A percentile compares a stretch with the other conserved stretches of the same genome.
phyloP scores from a whole-genome alignment of 2,113 vertebrate species.

The Peromyscus californicus region DNA sequence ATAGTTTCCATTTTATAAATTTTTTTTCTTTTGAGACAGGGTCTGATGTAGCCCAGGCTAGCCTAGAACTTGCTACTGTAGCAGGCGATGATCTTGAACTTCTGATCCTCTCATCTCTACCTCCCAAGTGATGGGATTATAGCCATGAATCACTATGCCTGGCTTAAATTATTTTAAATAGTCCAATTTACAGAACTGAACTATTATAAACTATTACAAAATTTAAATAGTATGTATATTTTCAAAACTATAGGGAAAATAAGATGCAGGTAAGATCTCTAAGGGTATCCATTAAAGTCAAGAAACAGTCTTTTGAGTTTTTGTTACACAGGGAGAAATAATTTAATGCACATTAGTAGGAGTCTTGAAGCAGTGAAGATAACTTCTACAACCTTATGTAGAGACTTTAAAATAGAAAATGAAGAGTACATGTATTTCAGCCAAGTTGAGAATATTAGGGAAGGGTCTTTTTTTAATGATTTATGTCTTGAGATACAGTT shows the following conservation, averaged over 20 bases:
- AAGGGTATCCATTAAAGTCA: neutral
- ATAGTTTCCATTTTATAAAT: slow-evolving; percentile 5
- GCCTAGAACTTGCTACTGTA: neutral
- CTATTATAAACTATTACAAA: slow-evolving; percentile 24
- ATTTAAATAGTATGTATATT: slow-evolving; percentile 14
- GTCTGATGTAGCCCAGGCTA: neutral
- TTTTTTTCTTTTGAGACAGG: slow-evolving; percentile 4
- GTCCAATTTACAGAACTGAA: slow-evolving; percentile 20
- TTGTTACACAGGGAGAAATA: slow-evolving; percentile 23
- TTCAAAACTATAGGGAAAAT: slow-evolving; percentile 36
- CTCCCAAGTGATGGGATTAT: too few species aligned
- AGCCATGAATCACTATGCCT: too few species aligned
- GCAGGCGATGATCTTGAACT: neutral
- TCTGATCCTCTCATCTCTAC: neutral
- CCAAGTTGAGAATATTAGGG: slow-evolving; percentile 15
- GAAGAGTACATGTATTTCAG: slow-evolving; percentile 20
- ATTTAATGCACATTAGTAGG: slow-evolving; percentile 7
- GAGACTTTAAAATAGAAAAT: slow-evolving; percentile 25
- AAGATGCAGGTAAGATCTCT: slow-evolving; percentile 23
- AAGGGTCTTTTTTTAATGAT: neutral
- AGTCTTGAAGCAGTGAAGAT: neutral
- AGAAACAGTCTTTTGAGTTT: slow-evolving; percentile 26
- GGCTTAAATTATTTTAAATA: slow-evolving; percentile 17
- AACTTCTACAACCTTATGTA: neutral
- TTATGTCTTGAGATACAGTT: slow-evolving; percentile 22